Conservation (phyloP, 2,113 vertebrate genomes). For the Pycnonotus jocosus region DNA sequence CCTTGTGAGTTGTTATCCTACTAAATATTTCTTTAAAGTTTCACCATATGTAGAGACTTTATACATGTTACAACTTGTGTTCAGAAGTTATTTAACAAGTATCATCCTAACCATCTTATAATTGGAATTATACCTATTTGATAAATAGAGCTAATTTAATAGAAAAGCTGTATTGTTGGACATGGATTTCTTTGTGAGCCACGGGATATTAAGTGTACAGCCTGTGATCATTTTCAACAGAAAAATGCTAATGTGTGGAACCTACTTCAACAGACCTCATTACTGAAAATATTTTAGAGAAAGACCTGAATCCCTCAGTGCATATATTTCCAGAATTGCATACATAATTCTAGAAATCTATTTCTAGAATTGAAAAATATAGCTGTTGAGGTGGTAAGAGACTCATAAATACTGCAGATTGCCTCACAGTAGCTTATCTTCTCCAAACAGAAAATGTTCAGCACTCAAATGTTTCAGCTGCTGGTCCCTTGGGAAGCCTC, state of each 20-base stretch:
- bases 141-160: background rate
- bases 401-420: background rate
- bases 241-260: background rate
- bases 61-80: conserved; percentile 15
- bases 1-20: conserved; percentile 49
- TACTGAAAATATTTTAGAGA: background rate
- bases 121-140: conserved; percentile 15
- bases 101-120: conserved; percentile 6
- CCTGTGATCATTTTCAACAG: background rate
- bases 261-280: background rate
- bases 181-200: background rate
- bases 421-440: background rate
- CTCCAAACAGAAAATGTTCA: background rate
- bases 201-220: background rate
- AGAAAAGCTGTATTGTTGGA: background rate
- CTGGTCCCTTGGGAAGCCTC: background rate
- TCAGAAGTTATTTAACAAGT: conserved; percentile 62
- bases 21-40: conserved; percentile 66
- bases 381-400: background rate
- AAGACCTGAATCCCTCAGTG: background rate
- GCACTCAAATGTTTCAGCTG: background rate
- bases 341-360: background rate
- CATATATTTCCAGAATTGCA: background rate
- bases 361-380: background rate
- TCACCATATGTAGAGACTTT: conserved; percentile 47